These are phyloP conservation scores for Timandra comae DNA, from an alignment of 2,888 invertebrate genomes.

Conservation along the genomic window DNA sequence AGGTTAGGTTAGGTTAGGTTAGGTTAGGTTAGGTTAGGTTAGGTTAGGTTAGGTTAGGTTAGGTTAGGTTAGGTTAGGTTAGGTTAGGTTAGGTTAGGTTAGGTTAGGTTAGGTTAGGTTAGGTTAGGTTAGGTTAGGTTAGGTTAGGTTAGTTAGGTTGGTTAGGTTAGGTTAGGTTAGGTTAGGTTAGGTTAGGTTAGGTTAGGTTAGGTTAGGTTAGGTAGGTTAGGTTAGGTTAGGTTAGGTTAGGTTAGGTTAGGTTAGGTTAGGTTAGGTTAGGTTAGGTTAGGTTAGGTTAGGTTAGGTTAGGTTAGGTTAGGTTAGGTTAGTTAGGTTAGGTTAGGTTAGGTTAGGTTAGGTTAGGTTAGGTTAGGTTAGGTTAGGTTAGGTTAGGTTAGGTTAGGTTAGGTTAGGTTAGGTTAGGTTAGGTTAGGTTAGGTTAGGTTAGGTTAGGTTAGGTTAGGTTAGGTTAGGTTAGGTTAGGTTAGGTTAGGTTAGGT, in stretches of 20 bases:
- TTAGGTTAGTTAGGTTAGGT: no score
- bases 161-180: constrained; percentile 12
- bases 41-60: constrained; percentile 9
- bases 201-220: constrained; percentile 10
- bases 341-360: no score
- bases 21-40: constrained; percentile 9
- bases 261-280: constrained; percentile 9
- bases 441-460: no score
- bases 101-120: constrained; percentile 13
- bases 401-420: no score
- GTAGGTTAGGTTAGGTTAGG: constrained; percentile 10
- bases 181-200: no score
- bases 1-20: constrained; percentile 9
- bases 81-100: constrained; percentile 9
- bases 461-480: no score
- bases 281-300: constrained; percentile 10
- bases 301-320: constrained; percentile 10
- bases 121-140: constrained; percentile 13
- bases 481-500: no score
- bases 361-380: no score
- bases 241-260: constrained; percentile 3
- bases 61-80: constrained; percentile 5
- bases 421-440: no score
- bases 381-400: no score
- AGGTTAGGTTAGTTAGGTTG: constrained; percentile 13